Evolutionary conservation across 1,140 invertebrate genomes (phyloP).

Genomic region (Lordiphosa clarofinis): DNA sequence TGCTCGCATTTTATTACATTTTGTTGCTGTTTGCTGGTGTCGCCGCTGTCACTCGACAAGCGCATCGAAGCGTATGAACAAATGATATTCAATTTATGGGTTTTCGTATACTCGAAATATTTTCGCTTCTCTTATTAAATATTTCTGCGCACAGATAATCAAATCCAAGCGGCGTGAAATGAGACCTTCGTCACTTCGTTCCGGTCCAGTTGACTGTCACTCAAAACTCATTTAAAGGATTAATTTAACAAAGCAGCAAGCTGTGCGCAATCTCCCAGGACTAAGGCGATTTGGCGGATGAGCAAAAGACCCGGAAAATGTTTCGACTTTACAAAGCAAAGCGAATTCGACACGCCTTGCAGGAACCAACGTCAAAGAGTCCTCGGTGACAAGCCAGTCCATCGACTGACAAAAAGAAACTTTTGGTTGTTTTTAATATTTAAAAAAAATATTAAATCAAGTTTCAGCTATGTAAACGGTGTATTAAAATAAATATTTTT

Average conservation of each 20-base stretch:
- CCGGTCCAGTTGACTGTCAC: conserved; percentile 34
- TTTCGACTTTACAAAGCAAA: no score
- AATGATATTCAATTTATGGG: conserved; percentile 77
- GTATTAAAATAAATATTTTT: no score
- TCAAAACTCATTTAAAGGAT: conserved; percentile 64
- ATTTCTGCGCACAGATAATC: conserved; percentile 32
- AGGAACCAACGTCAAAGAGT: no score
- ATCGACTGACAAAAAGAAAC: no score
- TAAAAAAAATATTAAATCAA: no score
- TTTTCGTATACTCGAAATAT: conserved; percentile 29
- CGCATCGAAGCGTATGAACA: conserved; percentile 68
- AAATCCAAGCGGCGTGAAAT: conserved; percentile 40
- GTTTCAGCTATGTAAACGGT: no score
- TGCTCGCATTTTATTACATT: conserved; percentile 75
- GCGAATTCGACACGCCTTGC: no score
- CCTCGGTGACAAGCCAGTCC: no score
- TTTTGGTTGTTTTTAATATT: no score
- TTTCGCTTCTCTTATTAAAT: conserved; percentile 1
- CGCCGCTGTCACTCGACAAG: conserved; percentile 58
- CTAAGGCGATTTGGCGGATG: conserved; percentile 33
- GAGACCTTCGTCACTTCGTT: conserved; percentile 9
- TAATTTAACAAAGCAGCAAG: conserved; percentile 53
- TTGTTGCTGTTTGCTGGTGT: conserved; percentile 28
- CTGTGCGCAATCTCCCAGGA: not conserved
- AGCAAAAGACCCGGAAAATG: no score